Percentiles rank a stretch among this genome's conserved stretches.
phyloP scores from a whole-genome alignment of 2,113 vertebrate species.

The Hydrochoerus hydrochaeris region DNA sequence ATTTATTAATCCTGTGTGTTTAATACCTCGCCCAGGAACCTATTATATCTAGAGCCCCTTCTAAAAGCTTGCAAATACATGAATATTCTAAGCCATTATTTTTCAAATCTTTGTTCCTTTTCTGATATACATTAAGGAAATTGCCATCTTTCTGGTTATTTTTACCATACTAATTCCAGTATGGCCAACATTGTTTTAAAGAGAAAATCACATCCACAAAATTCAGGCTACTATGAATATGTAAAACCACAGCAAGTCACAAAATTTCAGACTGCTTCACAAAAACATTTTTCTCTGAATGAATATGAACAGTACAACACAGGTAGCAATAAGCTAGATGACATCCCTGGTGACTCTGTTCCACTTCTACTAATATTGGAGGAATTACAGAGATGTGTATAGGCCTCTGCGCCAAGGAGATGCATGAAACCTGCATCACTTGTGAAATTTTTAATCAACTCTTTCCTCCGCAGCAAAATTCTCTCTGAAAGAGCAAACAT shows the following conservation, averaged over 20 bases:
- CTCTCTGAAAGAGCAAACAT: not conserved
- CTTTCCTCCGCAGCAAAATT: not conserved
- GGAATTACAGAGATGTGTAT: not conserved
- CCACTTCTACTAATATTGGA: not conserved
- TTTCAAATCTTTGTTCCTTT: not conserved
- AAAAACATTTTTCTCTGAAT: not conserved
- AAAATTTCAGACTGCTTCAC: not conserved
- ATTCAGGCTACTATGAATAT: not conserved
- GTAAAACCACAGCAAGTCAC: not conserved
- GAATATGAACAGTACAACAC: not conserved
- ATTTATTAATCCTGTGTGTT: not conserved
- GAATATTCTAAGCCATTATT: not conserved
- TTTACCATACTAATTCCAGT: not conserved
- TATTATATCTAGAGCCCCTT: not conserved
- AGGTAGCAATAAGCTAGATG: not conserved
- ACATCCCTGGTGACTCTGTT: not conserved
- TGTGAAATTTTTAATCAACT: not conserved
- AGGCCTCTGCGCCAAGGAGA: not conserved
- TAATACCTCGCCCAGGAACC: not conserved
- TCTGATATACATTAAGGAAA: not conserved
- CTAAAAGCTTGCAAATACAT: not conserved
- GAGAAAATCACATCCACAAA: conserved; percentile 6
- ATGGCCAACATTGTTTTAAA: not conserved
- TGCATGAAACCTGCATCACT: not conserved
- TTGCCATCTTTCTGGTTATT: not conserved